Evolutionary conservation across 2,888 invertebrate genomes (phyloP).

Genomic region (Drepanosiphum platanoidis): DNA sequence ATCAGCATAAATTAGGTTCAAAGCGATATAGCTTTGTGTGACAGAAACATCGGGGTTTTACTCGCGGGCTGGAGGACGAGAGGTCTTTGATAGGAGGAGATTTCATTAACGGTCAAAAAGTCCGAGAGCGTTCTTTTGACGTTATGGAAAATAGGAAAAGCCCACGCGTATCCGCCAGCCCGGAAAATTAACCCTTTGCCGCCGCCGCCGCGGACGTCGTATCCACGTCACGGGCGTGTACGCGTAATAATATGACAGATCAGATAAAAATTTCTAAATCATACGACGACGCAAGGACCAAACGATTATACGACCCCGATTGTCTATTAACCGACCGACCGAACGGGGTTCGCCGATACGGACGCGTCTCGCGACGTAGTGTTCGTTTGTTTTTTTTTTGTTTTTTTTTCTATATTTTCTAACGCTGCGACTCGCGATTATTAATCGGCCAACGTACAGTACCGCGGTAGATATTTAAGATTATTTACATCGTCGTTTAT

Average conservation of each 20-base stretch:
- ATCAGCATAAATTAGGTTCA: conserved; percentile 59
- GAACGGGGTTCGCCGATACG: too few species aligned
- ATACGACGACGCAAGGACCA: too few species aligned
- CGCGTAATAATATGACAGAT: conserved; percentile 55
- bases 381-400: too few species aligned
- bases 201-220: conserved; percentile 46
- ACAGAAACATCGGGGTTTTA: conserved; percentile 53
- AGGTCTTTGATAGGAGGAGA: conserved; percentile 49
- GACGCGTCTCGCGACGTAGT: too few species aligned
- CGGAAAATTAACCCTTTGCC: conserved; percentile 61
- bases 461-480: too few species aligned
- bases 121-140: conserved; percentile 59
- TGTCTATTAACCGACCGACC: conserved; percentile 9
- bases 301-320: conserved; percentile 16
- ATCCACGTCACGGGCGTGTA: conserved; percentile 46
- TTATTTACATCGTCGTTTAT: too few species aligned
- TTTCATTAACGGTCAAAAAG: conserved; percentile 61
- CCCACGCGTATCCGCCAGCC: conserved; percentile 42
- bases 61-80: conserved; percentile 4
- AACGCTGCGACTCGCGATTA: too few species aligned
- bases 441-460: too few species aligned
- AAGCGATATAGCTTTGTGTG: conserved; percentile 49
- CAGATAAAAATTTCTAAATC: conserved; percentile 56
- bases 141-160: conserved; percentile 56
- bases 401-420: too few species aligned